A percentile compares a stretch with the other conserved stretches of the same genome.
Evolutionary conservation across 2,797 vertebrate genomes (phyloP).

Genomic region (Acanthornis magna): DNA sequence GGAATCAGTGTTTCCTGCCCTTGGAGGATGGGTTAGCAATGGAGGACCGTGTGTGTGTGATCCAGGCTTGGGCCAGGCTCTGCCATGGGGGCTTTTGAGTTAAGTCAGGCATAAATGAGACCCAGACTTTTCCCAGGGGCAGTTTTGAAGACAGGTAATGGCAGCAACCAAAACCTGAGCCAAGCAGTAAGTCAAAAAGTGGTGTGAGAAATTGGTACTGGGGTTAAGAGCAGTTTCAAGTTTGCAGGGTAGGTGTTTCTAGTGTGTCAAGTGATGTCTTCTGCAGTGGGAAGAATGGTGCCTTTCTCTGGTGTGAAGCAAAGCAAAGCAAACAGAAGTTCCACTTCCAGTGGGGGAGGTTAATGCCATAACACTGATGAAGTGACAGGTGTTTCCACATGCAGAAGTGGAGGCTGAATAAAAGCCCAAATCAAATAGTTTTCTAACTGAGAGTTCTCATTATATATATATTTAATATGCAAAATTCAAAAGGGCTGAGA

Average conservation of each 20-base stretch:
- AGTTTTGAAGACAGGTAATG: background rate
- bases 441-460: background rate
- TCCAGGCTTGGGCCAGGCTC: background rate
- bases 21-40: accelerated
- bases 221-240: background rate
- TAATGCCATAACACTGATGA: background rate
- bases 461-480: background rate
- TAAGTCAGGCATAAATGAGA: background rate
- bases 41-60: background rate
- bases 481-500: background rate
- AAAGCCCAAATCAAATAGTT: background rate
- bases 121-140: background rate
- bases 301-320: background rate
- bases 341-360: background rate
- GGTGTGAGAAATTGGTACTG: background rate
- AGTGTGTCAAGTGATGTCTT: background rate
- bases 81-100: background rate
- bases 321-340: background rate
- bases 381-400: background rate
- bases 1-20: background rate
- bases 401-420: background rate
- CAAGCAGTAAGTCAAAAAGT: background rate
- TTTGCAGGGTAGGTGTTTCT: background rate
- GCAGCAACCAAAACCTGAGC: background rate
- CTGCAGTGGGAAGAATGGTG: background rate